Evolutionary conservation across 2,888 invertebrate genomes (phyloP), one percentile per base, ranked within the genome.

Genomic region (Oxystoma pomonae): DNA sequence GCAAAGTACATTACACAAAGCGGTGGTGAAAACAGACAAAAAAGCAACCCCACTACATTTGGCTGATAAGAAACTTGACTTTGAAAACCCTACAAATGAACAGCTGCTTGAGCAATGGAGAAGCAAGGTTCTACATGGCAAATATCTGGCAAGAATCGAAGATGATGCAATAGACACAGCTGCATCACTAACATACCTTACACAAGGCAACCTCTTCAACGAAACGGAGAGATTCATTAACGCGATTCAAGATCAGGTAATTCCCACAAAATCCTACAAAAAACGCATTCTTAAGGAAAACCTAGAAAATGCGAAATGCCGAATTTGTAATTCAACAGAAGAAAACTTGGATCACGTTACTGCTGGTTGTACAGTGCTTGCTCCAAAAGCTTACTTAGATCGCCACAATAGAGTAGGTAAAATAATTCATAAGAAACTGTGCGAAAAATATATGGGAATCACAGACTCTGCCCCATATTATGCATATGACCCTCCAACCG

Each of bases 201-300:
- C 17, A 19, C 7, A 53, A 5, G 53, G 53, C 17, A 53, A 53
- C 53, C 3, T 53, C 5, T 19, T 35, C 12, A 35, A 35, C 12
- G 12, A 35, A 35, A 35, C 35, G 35, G 35, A 35, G 12, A 12
- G 35, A 35, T 35, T 35, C 12, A 35, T 35, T 35, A 35, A 35
- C 16, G 53, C 53, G 19, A 53, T 53, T 16, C 19, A 19, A 53
- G 53, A 53, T n/a, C 53, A 53, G 53, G 53, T 53, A 53, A 16
- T 53, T 16, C 7, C 17, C 5, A 53, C 53, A 16, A 53, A 19
- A 19, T 53, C 53, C 19, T 53, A 53, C 53, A 53, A 19, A 19
- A 53, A 53, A 53, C 16, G 53, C 7, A 53, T 53, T 16, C 19
- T 53, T 7, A 53, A 53, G n/a, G 53, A 53, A 53, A 53, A 53